Evolutionary conservation across 2,888 invertebrate genomes (phyloP), one percentile per base, ranked within the genome.

Genomic region (Scaptomyza flava): DNA sequence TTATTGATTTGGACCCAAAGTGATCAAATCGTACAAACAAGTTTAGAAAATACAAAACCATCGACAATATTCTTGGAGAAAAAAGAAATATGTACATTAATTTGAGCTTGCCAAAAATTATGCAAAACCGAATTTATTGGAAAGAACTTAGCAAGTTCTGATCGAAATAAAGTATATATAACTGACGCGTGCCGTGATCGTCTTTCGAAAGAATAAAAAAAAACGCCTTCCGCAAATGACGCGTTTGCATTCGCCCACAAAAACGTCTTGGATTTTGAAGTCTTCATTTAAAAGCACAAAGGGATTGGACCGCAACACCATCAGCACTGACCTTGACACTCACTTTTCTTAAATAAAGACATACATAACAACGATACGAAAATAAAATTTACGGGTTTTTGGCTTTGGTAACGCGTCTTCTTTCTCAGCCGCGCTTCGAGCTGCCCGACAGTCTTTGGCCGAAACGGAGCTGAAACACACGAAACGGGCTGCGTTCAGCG

Each of bases 321-420:
- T 17, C 41, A 38, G 12, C 12, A 48, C 83, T 87, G 89, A 91
- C 91, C 91, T 91, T 91, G 91, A 91, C 91, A 91, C 91, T 91
- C 89, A 89, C 90, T 89, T 89, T 86, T 82, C 89, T 84, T 62
- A 72, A 68, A 23, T 41, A 59, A 68, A 14, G 14, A 14, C 23
- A 66, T 43, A 56, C 41, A 68, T 56, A 66, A 66, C 60, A 65
- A 53, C 50, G 56, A 68, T 62, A 51, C 60, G 52, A 65, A 52
- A 60, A n/a, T 12, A 41, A 46, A 43, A 62, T 67, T 72, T 72
- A 46, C 41, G 64, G 59, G 41, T 50, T 74, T 77, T 59, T 64
- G 53, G 78, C 73, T 72, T 72, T 60, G 73, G 64, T 73, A 80
- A 71, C 89, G 89, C 87, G 89, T 91, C 90, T 90, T 90, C 90